Percentiles rank a stretch among this genome's conserved stretches.
Conservation (phyloP, 2,113 vertebrate genomes). For the Phylloscopus trochilus region DNA sequence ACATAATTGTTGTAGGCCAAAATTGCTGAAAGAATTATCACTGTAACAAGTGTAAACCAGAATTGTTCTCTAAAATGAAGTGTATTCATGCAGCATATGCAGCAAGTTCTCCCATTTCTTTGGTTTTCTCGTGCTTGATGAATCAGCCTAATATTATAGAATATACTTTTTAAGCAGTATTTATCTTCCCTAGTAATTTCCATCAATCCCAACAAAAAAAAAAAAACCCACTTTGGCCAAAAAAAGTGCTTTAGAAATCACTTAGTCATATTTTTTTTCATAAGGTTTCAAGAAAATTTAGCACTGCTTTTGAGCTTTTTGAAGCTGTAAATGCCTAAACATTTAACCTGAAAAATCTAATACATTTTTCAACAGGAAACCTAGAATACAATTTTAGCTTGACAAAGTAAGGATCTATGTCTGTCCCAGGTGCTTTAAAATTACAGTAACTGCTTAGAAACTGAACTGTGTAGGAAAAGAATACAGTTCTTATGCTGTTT, state of each 20-base stretch:
- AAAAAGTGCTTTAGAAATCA: not conserved
- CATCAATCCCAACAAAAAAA: not conserved
- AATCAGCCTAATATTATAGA: not conserved
- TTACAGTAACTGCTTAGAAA: not conserved
- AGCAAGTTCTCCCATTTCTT: not conserved
- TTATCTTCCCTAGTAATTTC: not conserved
- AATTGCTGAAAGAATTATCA: not conserved
- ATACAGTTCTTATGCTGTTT: not conserved
- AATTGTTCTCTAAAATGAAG: not conserved
- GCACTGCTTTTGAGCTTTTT: not conserved
- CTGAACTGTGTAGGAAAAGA: not conserved
- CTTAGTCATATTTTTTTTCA: not conserved
- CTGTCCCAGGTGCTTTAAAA: not conserved
- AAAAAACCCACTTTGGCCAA: not conserved
- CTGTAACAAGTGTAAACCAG: not conserved
- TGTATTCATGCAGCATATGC: fast-evolving
- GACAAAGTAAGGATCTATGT: not conserved
- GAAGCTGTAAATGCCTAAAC: not conserved
- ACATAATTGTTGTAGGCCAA: not conserved
- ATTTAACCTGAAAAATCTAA: not conserved
- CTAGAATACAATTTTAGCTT: not conserved
- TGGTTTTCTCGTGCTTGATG: not conserved
- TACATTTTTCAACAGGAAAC: not conserved
- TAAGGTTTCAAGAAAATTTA: not conserved
- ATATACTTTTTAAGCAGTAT: not conserved